Percentiles rank a stretch among this genome's conserved stretches.
These are phyloP conservation scores for Leucosticte australis DNA, from an alignment of 2,113 vertebrate genomes.

Conservation along the genomic window DNA sequence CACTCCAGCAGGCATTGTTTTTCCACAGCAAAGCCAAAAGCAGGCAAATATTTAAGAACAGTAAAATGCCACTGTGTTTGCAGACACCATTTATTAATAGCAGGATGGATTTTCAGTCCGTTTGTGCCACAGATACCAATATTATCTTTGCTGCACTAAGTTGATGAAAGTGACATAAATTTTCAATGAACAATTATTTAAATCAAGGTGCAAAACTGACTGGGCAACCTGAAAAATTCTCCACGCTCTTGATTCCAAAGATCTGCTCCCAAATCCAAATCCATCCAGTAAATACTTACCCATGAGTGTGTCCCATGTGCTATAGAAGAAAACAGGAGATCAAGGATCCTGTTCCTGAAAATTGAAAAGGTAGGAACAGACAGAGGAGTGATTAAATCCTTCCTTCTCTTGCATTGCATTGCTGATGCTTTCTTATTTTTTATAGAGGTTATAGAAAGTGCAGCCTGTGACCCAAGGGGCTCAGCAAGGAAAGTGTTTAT, in stretches of 20 bases:
- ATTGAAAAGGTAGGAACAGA: background rate
- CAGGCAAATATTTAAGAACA: background rate
- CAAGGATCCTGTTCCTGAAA: background rate
- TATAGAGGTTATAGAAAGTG: background rate
- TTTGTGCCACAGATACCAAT: background rate
- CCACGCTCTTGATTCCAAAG: background rate
- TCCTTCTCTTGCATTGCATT: background rate
- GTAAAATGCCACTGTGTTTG: background rate
- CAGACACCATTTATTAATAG: background rate
- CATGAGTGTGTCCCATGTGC: background rate
- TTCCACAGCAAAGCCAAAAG: background rate
- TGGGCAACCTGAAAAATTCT: background rate
- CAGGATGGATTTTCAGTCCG: background rate
- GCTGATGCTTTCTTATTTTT: background rate
- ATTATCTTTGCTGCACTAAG: background rate
- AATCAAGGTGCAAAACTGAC: background rate
- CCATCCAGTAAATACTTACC: background rate
- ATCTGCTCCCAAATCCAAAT: background rate
- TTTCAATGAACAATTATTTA: background rate
- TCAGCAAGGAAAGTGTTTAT: background rate
- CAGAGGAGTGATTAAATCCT: background rate
- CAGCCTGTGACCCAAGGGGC: background rate
- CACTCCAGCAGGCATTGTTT: constrained; percentile 8
- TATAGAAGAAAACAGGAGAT: background rate
- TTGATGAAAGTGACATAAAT: background rate